Evolutionary conservation across 1,140 invertebrate species (phyloP).

Genomic region (Achroia grisella): DNA sequence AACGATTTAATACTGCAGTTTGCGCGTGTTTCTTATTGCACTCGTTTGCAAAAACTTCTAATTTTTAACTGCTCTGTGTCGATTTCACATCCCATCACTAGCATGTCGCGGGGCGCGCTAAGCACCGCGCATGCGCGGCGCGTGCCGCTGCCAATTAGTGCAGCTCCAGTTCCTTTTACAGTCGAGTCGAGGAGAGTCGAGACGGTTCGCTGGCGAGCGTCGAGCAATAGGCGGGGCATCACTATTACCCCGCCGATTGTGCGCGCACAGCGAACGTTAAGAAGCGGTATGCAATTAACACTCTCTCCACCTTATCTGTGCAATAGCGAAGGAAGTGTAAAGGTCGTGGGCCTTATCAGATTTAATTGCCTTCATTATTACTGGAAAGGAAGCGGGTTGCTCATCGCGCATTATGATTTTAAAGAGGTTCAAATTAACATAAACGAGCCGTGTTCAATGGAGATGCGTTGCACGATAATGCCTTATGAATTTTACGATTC

Average conservation of each 20-base stretch:
- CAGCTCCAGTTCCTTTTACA: constrained; percentile 64
- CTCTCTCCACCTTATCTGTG: constrained; percentile 41
- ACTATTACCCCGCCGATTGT: constrained; percentile 43
- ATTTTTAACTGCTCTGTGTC: constrained; percentile 37
- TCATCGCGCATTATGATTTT: constrained; percentile 59
- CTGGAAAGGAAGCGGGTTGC: constrained; percentile 48
- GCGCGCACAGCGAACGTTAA: constrained; percentile 27
- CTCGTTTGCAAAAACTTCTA: constrained; percentile 33
- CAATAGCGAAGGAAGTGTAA: constrained; percentile 57
- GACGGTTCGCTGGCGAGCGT: constrained; percentile 43
- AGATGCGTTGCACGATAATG: constrained; percentile 43
- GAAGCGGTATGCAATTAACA: constrained; percentile 45
- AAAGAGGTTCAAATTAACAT: constrained; percentile 55
- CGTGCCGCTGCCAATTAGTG: constrained; percentile 69
- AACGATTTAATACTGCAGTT: constrained; percentile 33
- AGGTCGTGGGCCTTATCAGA: constrained; percentile 61
- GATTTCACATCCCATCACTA: constrained; percentile 68
- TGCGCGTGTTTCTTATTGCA: constrained; percentile 31
- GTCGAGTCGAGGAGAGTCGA: constrained; percentile 59
- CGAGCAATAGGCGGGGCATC: constrained; percentile 30
- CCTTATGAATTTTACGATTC: constrained; percentile 46
- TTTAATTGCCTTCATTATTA: constrained; percentile 61
- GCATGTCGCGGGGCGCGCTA: constrained; percentile 44
- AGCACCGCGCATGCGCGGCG: constrained; percentile 47
- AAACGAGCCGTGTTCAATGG: constrained; percentile 30